Percentiles rank a stretch among this genome's conserved stretches.
phyloP scores from a whole-genome alignment of 2,888 invertebrate genomes.

The Beris morrisii region DNA sequence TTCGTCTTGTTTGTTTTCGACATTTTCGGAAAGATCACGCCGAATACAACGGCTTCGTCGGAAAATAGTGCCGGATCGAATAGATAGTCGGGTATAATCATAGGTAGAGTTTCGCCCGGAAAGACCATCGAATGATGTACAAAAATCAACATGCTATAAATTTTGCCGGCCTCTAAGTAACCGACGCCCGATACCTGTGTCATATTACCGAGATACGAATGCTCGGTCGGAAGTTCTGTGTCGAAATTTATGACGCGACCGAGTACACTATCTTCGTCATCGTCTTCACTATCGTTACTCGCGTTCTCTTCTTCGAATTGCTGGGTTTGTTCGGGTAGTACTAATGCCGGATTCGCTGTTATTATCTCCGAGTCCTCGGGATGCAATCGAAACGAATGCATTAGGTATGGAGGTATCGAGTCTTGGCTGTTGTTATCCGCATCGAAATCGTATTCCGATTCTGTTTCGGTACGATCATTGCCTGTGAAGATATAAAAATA shows the following conservation, averaged over 20 bases:
- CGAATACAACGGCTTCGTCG: constrained; percentile 52
- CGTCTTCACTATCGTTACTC: constrained; percentile 4
- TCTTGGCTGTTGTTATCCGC: too few species aligned
- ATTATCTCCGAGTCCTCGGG: too few species aligned
- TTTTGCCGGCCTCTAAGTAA: constrained; percentile 61
- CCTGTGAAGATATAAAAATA: not conserved
- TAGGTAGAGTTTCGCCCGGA: constrained; percentile 79
- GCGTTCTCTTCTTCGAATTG: not conserved
- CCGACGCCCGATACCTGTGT: constrained; percentile 68
- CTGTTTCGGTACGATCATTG: constrained; percentile 13
- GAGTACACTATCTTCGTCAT: not conserved
- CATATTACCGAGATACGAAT: constrained; percentile 58
- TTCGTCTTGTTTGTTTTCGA: constrained; percentile 41
- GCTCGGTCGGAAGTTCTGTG: constrained; percentile 60
- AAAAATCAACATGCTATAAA: constrained; percentile 62
- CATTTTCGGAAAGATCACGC: constrained; percentile 51
- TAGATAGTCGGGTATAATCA: constrained; percentile 60
- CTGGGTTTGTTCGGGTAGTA: not conserved
- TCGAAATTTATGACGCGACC: constrained; percentile 52
- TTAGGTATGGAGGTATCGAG: too few species aligned
- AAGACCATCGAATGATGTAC: constrained; percentile 67
- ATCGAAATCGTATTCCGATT: too few species aligned
- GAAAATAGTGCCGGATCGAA: constrained; percentile 48
- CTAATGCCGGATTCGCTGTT: too few species aligned
- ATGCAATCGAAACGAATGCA: too few species aligned